Conservation (phyloP, 2,888 invertebrate species). For the Anodontia alba region DNA sequence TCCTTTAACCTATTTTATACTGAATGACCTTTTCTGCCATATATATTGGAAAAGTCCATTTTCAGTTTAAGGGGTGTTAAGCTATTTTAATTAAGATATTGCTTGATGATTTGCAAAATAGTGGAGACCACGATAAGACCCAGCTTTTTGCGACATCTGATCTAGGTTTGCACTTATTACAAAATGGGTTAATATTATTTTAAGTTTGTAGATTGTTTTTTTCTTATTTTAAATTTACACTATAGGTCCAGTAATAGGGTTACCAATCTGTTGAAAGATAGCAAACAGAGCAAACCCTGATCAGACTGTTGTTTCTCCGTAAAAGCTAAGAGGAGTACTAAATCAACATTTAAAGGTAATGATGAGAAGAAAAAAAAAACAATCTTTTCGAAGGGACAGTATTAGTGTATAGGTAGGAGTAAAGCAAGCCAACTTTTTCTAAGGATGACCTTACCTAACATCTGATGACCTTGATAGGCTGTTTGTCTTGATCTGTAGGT, state of each 20-base stretch:
- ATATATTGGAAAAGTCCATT: too few relatives aligned
- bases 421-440: not conserved
- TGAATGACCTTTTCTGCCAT: too few relatives aligned
- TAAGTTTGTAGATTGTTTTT: too few relatives aligned
- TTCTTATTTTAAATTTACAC: not conserved
- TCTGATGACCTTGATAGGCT: slow-evolving; percentile 26
- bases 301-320: not conserved
- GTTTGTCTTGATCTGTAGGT: slow-evolving; percentile 2
- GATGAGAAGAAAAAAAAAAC: too few relatives aligned
- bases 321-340: too few relatives aligned
- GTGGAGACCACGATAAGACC: too few relatives aligned
- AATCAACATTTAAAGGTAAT: too few relatives aligned
- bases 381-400: not conserved
- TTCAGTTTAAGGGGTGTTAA: too few relatives aligned
- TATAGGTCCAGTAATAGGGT: not conserved
- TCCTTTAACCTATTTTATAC: too few relatives aligned
- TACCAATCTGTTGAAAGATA: not conserved
- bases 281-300: not conserved
- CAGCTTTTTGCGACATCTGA: too few relatives aligned
- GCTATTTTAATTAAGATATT: too few relatives aligned
- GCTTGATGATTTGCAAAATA: too few relatives aligned
- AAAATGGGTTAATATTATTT: not conserved
- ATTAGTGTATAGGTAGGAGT: slow-evolving; percentile 3
- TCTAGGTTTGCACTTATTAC: not conserved
- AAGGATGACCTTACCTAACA: slow-evolving; percentile 14